Base-by-base conservation (phyloP, 1,140 invertebrate species). In the Coenobita brevimanus region DNA sequence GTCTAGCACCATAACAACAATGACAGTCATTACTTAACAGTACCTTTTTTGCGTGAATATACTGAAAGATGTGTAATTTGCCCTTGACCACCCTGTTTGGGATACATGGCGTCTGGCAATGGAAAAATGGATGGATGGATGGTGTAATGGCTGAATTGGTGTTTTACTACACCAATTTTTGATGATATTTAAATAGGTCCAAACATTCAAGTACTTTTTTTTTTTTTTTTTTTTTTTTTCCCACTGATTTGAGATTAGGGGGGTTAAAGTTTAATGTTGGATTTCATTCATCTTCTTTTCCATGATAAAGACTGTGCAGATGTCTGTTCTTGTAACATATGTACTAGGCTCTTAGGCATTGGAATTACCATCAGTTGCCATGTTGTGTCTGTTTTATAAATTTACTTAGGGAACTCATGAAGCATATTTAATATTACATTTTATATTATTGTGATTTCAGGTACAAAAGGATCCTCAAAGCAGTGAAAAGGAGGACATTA, bases 381-480 rank as follows among this genome's bases (percentile, higher is more conserved):
- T 30, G 6, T 8, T 17, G 24, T 10, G 27, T n/a, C 6, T 27
- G 13, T 10, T 33, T 21, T 36, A 73, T 73, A 33, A 3, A 17
- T 17, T 80, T 33, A 36, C 27, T 60, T 1, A 36, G 41, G 17
- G n/a, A n/a, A n/a, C n/a, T n/a, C n/a, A n/a, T n/a, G n/a, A n/a
- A n/a, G n/a, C n/a, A n/a, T n/a, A n/a, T n/a, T n/a, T 21, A 46
- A 24, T 17, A 75, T 36, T 75, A 43, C n/a, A 13, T 36, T 41
- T 41, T 41, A 41, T 24, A 43, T 36, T 36, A 15, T 15, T 76
- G n/a, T 27, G n/a, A 50, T 76, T 76, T 50, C 80, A 82, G 82
- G 50, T 78, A n/a, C 8, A 38, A 41, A 64, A 85, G 17, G 73
- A 85, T 43, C n/a, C 38, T 8, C 13, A 85, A 43, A 71, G 21